These are phyloP conservation scores for Platichthys flesus DNA, from an alignment of 2,113 vertebrate species.

Conservation along the genomic window DNA sequence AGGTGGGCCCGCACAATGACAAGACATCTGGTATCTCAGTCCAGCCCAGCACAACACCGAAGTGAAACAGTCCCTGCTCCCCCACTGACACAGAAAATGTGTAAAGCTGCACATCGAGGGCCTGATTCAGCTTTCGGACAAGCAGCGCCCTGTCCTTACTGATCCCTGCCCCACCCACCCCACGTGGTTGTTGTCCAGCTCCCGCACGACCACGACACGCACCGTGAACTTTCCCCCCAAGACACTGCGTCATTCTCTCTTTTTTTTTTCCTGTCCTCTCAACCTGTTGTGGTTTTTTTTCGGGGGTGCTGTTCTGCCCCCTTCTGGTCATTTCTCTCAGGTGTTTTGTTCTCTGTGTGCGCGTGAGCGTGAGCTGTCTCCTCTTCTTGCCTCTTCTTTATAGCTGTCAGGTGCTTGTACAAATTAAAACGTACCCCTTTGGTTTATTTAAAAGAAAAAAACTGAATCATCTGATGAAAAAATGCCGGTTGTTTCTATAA, in stretches of 20 bases:
- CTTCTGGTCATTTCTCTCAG: constrained; percentile 78
- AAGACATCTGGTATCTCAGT: constrained; percentile 40
- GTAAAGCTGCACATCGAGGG: constrained; percentile 28
- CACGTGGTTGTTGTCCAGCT: constrained; percentile 20
- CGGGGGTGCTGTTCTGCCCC: constrained; percentile 67
- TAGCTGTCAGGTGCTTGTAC: constrained; percentile 73
- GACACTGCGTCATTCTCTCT: constrained; percentile 29
- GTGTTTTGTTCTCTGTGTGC: constrained; percentile 58
- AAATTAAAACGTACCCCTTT: constrained; percentile 26
- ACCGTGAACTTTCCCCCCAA: constrained; percentile 37
- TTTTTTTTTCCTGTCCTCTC: constrained; percentile 14
- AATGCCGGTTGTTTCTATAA: constrained; percentile 48
- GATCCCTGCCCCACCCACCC: neutral
- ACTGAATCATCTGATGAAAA: constrained; percentile 20
- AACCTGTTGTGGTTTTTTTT: constrained; percentile 22
- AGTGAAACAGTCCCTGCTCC: constrained; percentile 29
- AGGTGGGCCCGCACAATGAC: constrained; percentile 54
- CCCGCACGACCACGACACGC: constrained; percentile 41
- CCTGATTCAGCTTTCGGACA: constrained; percentile 16
- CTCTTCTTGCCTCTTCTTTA: constrained; percentile 56
- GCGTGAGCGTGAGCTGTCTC: constrained; percentile 32
- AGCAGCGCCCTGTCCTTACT: constrained; percentile 17
- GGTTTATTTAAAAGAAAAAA: constrained; percentile 18
- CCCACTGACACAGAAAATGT: constrained; percentile 49
- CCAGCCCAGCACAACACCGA: constrained; percentile 59